phyloP scores from a whole-genome alignment of 2,113 vertebrate genomes.

The Macquaria ambigua region DNA sequence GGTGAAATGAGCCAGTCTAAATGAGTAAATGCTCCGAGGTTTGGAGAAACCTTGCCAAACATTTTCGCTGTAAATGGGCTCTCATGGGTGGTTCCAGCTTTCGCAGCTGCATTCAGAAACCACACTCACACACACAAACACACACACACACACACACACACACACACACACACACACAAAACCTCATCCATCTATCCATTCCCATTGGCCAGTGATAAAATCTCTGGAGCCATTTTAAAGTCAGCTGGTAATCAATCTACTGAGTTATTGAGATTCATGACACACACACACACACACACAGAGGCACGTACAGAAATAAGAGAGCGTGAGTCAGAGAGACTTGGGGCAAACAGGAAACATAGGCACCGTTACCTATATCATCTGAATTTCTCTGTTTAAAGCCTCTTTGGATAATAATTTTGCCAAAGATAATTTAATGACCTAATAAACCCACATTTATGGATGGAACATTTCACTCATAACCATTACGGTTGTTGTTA shows the following conservation, averaged over 20 bases:
- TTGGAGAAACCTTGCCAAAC: neutral
- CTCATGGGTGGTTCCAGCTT: neutral
- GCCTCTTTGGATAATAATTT: constrained; percentile 30
- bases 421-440: constrained; percentile 36
- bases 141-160: neutral
- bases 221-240: constrained; percentile 52
- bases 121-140: neutral
- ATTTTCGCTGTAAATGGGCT: neutral
- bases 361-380: constrained; percentile 28
- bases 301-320: neutral
- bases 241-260: constrained; percentile 53
- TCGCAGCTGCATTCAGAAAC: neutral
- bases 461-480: constrained; percentile 40
- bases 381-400: constrained; percentile 36
- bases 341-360: constrained; percentile 9
- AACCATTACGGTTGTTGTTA: constrained; percentile 42
- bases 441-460: constrained; percentile 20
- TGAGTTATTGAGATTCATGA: constrained; percentile 71
- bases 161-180: neutral
- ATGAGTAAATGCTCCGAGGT: neutral
- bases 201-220: constrained; percentile 37
- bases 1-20: neutral
- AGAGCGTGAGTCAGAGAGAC: neutral
- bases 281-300: constrained; percentile 9
- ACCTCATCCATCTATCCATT: constrained; percentile 7